A percentile compares a stretch with the other conserved stretches of the same genome.
Conservation (phyloP, 1,140 invertebrate genomes). For the Atta texana region DNA sequence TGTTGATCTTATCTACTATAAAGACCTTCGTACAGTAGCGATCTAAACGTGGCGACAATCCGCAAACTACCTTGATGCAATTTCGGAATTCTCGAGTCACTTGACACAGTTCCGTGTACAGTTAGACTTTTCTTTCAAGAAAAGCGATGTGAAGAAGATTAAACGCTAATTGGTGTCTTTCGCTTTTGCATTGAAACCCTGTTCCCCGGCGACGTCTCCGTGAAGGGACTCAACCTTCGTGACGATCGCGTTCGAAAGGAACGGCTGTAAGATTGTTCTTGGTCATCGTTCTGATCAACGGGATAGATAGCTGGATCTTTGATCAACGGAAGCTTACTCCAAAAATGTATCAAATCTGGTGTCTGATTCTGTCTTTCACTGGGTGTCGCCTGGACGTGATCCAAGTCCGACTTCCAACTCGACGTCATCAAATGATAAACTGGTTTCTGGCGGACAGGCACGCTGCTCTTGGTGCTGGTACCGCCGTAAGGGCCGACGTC, state of each 20-base stretch:
- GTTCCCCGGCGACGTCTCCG: conserved; percentile 65
- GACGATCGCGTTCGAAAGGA: not conserved
- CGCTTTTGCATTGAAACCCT: conserved; percentile 25
- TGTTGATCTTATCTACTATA: not conserved
- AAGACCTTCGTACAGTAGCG: not conserved
- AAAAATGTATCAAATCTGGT: conserved; percentile 78
- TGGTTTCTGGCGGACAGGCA: conserved; percentile 76
- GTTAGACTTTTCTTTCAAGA: conserved; percentile 28
- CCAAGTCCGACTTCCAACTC: conserved; percentile 67
- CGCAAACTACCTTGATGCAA: not conserved
- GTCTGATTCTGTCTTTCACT: conserved; percentile 69
- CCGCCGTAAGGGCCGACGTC: not conserved
- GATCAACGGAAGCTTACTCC: conserved; percentile 79
- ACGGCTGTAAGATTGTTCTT: not conserved
- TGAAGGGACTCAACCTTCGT: conserved; percentile 59
- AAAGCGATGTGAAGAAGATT: conserved; percentile 40
- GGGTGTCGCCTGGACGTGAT: conserved; percentile 9
- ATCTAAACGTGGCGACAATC: not conserved
- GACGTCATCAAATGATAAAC: conserved; percentile 65
- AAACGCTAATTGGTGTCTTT: conserved; percentile 56
- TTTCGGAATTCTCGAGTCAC: conserved; percentile 41
- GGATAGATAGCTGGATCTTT: conserved; percentile 76
- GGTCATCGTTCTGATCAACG: conserved; percentile 62
- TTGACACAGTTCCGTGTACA: conserved; percentile 59
- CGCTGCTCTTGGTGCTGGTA: conserved; percentile 77